Percentiles rank a stretch among this genome's conserved stretches.
Evolutionary conservation across 2,797 vertebrate species (phyloP).

Genomic region (Balearica regulorum): DNA sequence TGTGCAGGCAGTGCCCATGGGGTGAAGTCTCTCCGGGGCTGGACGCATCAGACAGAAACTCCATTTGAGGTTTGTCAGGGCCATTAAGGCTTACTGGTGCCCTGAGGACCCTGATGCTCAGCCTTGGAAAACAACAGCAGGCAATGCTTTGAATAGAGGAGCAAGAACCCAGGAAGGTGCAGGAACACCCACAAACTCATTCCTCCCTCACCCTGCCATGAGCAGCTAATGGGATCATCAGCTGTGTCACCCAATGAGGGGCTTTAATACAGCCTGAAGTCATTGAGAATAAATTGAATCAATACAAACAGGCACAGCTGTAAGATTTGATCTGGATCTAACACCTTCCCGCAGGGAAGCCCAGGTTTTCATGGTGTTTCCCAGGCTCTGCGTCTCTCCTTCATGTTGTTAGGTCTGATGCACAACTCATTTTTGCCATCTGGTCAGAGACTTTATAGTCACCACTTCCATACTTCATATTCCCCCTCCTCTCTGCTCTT

Average conservation of each 20-base stretch:
- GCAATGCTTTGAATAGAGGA: neutral
- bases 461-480: neutral
- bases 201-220: neutral
- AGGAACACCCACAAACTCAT: neutral
- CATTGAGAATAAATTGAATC: neutral
- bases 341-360: neutral
- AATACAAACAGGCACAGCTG: neutral
- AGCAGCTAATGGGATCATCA: neutral
- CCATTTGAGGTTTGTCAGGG: neutral
- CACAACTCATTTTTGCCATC: neutral
- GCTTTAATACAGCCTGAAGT: neutral
- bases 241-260: too few species aligned
- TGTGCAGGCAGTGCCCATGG: neutral
- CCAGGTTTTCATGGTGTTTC: neutral
- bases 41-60: neutral
- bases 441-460: neutral
- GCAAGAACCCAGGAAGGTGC: neutral
- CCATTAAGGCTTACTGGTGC: neutral
- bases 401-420: neutral
- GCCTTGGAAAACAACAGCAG: neutral
- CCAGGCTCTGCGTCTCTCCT: neutral
- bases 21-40: neutral
- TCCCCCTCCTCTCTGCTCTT: neutral
- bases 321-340: neutral
- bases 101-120: neutral